Evolutionary conservation across 2,113 vertebrate species (phyloP), one percentile per base, ranked within the genome.

Genomic region (Myiozetetes cayanensis): DNA sequence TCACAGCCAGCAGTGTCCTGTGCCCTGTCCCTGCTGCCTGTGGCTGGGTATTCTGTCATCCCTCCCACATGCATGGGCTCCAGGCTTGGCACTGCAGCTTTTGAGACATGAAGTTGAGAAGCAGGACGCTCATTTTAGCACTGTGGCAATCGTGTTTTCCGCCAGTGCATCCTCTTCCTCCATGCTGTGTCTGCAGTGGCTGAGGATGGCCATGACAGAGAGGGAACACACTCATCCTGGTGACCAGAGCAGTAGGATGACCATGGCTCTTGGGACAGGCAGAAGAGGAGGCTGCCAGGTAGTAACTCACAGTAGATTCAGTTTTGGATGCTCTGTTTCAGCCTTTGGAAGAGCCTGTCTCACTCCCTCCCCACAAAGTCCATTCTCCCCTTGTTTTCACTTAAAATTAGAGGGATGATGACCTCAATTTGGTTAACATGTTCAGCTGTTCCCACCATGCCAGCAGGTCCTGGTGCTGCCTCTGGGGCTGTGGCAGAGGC

Each of bases 51-150:
- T 59, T 55, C 39, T 17, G 1, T 43, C 10, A 2, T 33, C 63
- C 22, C 14, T 46, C 22, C n/a, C 24, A 22, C 23, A 25, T 11
- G 10, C 3, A 0, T 21, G 43, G n/a, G 43, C 49, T 37, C 31
- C 65, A 55, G 33, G 33, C 24, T 41, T 47, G 62, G 68, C 30
- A 27, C 7, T 63, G 67, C 68, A 37, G 27, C 12, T 80, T 5
- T 0, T 6, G 31, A 50, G 44, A 24, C 33, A 17, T 1, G 0
- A 50, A 50, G 25, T 0, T 15, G 41, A 84, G 41, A 46, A 35
- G 19, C 0, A 23, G 47, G 33, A 4, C 3, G 1, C 49, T 63
- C 1, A 15, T 30, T 76, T 33, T 5, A 24, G 63, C 52, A 27
- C 65, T 1, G 4, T 27, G 46, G 27, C 87, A 85, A 39, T n/a